phyloP scores from a whole-genome alignment of 1,140 invertebrate genomes.

The Orchestia grillus region DNA sequence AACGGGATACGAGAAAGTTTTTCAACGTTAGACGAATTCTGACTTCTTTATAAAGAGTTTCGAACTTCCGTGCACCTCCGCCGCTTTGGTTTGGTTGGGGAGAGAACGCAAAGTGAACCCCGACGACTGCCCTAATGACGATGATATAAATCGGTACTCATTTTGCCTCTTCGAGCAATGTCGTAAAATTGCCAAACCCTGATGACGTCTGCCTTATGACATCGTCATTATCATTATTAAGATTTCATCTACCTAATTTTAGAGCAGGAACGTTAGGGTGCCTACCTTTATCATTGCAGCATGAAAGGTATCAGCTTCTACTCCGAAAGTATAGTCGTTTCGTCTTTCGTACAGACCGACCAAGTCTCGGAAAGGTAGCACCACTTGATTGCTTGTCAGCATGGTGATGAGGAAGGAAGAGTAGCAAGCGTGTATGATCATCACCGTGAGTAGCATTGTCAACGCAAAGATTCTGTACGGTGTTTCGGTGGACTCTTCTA shows the following conservation, averaged over 20 bases:
- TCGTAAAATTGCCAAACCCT: too few relatives aligned
- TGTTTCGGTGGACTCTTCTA: not conserved
- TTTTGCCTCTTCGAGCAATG: too few relatives aligned
- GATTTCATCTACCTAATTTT: not conserved
- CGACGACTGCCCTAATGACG: too few relatives aligned
- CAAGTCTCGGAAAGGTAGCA: not conserved
- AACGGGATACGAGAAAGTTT: too few relatives aligned
- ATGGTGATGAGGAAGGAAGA: conserved; percentile 33
- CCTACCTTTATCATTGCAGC: not conserved
- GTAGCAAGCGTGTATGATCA: not conserved
- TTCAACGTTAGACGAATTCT: too few relatives aligned
- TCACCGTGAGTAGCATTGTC: not conserved
- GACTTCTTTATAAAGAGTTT: too few relatives aligned
- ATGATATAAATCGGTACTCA: too few relatives aligned
- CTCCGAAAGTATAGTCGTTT: not conserved
- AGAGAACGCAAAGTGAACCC: too few relatives aligned
- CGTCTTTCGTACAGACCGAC: not conserved
- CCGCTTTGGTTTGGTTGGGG: too few relatives aligned
- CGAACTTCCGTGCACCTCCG: too few relatives aligned
- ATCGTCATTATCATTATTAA: not conserved
- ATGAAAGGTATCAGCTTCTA: not conserved
- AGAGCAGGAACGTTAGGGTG: not conserved
- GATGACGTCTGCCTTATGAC: too few relatives aligned
- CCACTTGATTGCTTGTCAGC: not conserved
- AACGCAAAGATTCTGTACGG: not conserved